A percentile compares a stretch with the other conserved stretches of the same genome.
Evolutionary conservation across 2,113 vertebrate genomes (phyloP).

Genomic region (Myiagra hebetior): DNA sequence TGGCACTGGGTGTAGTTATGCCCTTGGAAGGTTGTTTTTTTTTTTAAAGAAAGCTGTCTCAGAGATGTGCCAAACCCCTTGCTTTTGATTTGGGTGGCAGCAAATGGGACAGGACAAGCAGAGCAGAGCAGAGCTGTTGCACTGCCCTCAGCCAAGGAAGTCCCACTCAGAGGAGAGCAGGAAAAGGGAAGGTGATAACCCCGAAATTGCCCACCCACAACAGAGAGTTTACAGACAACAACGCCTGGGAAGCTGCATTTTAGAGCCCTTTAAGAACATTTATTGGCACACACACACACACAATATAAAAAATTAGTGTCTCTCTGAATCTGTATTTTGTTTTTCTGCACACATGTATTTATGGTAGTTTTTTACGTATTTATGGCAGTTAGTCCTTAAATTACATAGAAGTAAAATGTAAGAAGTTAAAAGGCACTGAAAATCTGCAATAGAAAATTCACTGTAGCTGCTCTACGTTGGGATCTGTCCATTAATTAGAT

Average conservation of each 20-base stretch:
- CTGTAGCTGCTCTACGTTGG: neutral
- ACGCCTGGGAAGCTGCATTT: neutral
- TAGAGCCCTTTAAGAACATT: neutral
- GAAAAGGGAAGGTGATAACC: neutral
- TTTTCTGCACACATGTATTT: neutral
- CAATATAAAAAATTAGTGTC: fast-evolving
- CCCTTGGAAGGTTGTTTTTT: conserved; percentile 7
- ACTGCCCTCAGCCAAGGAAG: neutral
- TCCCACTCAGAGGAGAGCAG: neutral
- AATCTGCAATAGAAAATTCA: neutral
- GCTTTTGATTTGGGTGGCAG: conserved; percentile 25
- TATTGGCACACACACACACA: neutral
- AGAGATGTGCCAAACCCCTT: neutral
- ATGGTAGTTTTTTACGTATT: neutral
- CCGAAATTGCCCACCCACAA: neutral
- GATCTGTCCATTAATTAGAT: neutral
- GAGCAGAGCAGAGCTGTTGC: neutral
- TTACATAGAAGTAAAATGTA: neutral
- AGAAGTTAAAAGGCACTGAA: neutral
- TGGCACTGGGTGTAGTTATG: neutral
- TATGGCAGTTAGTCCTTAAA: neutral
- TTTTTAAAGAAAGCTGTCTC: neutral
- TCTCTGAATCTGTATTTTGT: neutral
- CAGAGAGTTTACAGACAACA: neutral
- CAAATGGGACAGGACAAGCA: neutral